Evolutionary conservation across 2,797 vertebrate species (phyloP).

Genomic region (Pteronotus mesoamericanus): DNA sequence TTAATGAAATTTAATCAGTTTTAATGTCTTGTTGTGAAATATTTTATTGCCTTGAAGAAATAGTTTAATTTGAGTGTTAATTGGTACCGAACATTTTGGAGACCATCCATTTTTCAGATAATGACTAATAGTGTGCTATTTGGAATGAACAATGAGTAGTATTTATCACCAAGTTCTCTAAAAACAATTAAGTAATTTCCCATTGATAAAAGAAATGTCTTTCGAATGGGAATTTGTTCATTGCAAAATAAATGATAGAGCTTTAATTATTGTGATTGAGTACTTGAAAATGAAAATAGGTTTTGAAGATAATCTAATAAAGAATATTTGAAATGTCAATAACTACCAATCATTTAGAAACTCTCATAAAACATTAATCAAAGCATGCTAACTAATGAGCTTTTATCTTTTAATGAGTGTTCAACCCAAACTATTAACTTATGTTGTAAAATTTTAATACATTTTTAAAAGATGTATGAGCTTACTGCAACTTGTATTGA

Average conservation of each 20-base stretch:
- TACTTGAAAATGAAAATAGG: constrained; percentile 65
- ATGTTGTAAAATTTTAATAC: not conserved
- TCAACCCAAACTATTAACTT: constrained; percentile 39
- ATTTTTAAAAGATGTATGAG: not conserved
- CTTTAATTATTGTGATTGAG: constrained; percentile 51
- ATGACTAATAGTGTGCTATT: constrained; percentile 47
- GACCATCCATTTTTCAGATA: constrained; percentile 45
- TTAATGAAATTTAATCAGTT: not conserved
- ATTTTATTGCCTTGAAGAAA: constrained; percentile 59
- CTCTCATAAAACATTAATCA: constrained; percentile 37
- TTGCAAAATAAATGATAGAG: constrained; percentile 49
- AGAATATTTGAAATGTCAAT: constrained; percentile 42
- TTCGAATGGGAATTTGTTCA: constrained; percentile 67
- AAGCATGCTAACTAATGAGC: constrained; percentile 29
- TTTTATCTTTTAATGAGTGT: constrained; percentile 50
- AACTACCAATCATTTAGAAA: constrained; percentile 38
- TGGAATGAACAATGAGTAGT: constrained; percentile 40
- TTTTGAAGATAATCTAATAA: constrained; percentile 56
- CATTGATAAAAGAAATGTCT: constrained; percentile 52
- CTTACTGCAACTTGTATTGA: not conserved
- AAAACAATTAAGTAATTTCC: constrained; percentile 68
- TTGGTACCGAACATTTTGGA: constrained; percentile 56
- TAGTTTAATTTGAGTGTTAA: constrained; percentile 60
- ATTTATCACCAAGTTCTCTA: constrained; percentile 67
- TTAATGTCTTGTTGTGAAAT: constrained; percentile 26